Evolutionary conservation across 30 jellyfish, hydroid and myxozoan genomes (phyloP).

Genomic region (Turritopsis rubra): DNA sequence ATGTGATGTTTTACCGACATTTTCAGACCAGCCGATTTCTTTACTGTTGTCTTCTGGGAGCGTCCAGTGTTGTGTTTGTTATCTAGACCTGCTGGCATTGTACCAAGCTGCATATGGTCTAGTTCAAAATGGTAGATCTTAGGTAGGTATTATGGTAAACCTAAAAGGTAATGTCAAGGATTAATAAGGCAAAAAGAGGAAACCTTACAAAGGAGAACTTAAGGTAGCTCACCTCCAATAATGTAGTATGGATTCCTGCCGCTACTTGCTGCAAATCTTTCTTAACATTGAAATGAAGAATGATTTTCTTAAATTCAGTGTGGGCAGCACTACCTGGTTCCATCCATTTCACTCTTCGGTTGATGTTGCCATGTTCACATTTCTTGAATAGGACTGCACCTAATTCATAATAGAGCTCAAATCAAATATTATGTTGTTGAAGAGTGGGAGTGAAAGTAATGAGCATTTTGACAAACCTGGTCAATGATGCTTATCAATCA

Average conservation of each 20-base stretch:
- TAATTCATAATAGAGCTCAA: not conserved
- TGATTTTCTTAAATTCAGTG: not conserved
- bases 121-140: not conserved
- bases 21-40: not conserved
- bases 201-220: not conserved
- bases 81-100: not conserved
- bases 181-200: not conserved
- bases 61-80: slow-evolving; percentile 3
- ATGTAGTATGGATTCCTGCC: not conserved
- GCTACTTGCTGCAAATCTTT: not conserved
- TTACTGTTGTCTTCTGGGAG: not conserved
- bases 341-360: not conserved
- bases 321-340: slow-evolving; percentile 6
- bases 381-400: not conserved
- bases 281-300: not conserved
- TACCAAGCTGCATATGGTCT: slow-evolving; percentile 2
- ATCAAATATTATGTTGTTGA: not conserved
- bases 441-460: not conserved
- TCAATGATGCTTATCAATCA: slow-evolving; percentile 9
- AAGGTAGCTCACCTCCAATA: not conserved
- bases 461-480: not conserved
- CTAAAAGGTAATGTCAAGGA: not conserved
- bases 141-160: slow-evolving; percentile 1
- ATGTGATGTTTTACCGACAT: not conserved
- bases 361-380: not conserved